Evolutionary conservation across 2,113 vertebrate genomes (phyloP).

Genomic region (Megaceryle maxima): DNA sequence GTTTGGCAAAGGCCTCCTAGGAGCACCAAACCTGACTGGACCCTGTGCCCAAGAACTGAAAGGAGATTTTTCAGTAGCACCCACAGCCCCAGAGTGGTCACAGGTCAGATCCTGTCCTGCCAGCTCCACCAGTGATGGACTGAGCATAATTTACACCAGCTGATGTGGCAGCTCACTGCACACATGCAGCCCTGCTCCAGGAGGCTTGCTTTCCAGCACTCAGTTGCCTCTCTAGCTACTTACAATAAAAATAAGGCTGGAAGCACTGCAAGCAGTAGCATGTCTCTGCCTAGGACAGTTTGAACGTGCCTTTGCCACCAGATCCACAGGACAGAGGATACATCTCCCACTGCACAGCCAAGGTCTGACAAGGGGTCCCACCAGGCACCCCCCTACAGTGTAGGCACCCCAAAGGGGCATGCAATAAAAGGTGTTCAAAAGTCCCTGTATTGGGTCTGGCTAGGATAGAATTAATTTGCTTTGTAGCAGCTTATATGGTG

Average conservation of each 20-base stretch:
- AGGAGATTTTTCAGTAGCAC: neutral
- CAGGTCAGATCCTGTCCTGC: neutral
- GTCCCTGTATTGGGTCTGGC: neutral
- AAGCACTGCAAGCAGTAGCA: neutral
- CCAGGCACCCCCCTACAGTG: neutral
- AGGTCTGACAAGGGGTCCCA: neutral
- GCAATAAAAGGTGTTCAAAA: neutral
- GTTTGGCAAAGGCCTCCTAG: neutral
- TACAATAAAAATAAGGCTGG: neutral
- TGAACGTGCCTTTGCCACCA: neutral
- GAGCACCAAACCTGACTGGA: neutral
- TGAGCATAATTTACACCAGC: neutral
- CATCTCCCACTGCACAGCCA: neutral
- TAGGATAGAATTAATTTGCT: neutral
- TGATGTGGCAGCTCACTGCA: neutral
- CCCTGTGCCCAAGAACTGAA: neutral
- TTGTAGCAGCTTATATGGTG: neutral
- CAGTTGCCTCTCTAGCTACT: neutral
- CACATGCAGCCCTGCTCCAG: neutral
- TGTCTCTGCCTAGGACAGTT: neutral
- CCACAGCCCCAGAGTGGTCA: neutral
- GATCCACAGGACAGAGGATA: neutral
- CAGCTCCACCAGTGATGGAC: neutral
- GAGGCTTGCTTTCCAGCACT: neutral
- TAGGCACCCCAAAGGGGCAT: neutral